These are phyloP conservation scores for Melanotaenia nigrans DNA, from an alignment of 2,797 vertebrate genomes.

Conservation along the genomic window DNA sequence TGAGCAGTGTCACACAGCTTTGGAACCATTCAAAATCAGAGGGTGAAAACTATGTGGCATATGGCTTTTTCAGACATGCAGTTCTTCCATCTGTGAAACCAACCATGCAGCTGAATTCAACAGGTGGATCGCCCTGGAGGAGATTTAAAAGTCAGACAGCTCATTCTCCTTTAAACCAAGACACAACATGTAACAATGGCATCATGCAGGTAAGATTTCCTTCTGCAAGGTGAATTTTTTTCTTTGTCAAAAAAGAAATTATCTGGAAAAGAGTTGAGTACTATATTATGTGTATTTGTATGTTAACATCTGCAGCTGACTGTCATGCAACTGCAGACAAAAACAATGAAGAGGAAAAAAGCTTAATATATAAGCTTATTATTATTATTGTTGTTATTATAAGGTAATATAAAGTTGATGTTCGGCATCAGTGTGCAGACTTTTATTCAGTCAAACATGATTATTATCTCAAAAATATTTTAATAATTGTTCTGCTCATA, in stretches of 20 bases:
- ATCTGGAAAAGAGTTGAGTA: neutral
- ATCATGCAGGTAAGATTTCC: neutral
- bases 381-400: too few species aligned
- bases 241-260: neutral
- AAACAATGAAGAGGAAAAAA: neutral
- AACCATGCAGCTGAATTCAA: neutral
- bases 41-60: too few species aligned
- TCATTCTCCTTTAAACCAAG: neutral
- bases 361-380: neutral
- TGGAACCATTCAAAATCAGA: neutral
- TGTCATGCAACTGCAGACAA: too few species aligned
- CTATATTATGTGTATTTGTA: neutral
- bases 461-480: neutral
- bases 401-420: neutral
- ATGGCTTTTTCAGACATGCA: neutral
- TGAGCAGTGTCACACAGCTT: neutral
- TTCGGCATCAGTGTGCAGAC: neutral
- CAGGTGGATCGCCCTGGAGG: neutral
- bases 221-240: neutral
- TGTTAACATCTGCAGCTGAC: neutral
- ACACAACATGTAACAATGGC: neutral
- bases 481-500: slow-evolving; percentile 1
- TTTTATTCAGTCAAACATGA: slow-evolving; percentile 10
- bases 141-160: neutral
- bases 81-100: neutral